Evolutionary conservation across 2,797 vertebrate species (phyloP).

Genomic region (Dendrocincla fuliginosa): DNA sequence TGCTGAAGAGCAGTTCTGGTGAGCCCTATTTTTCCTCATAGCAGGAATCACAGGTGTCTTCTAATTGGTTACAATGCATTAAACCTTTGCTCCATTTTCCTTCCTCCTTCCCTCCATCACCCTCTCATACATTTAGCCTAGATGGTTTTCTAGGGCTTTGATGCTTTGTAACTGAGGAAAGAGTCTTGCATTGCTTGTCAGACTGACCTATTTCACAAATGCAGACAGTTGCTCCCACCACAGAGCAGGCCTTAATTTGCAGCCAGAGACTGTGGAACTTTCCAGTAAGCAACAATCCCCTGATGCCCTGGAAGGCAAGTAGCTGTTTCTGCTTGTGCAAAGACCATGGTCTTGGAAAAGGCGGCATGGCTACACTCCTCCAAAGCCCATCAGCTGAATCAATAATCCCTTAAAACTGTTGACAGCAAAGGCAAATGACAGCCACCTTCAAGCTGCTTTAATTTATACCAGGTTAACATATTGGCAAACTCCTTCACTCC

Average conservation of each 20-base stretch:
- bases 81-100: not conserved
- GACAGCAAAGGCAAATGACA: not conserved
- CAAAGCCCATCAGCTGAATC: not conserved
- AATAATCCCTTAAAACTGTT: not conserved
- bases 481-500: not conserved
- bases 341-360: not conserved
- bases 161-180: not conserved
- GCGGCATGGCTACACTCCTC: fast-evolving
- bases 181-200: not conserved
- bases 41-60: not conserved
- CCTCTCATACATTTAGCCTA: not conserved
- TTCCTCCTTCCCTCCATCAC: not conserved
- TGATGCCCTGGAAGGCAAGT: not conserved
- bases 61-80: not conserved
- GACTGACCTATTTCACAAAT: not conserved
- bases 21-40: not conserved
- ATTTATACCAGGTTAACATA: not conserved
- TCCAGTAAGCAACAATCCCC: not conserved
- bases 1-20: not conserved
- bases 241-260: not conserved
- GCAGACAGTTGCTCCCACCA: not conserved
- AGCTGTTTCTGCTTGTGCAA: not conserved
- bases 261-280: not conserved
- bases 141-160: not conserved
- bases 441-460: not conserved